phyloP scores from a whole-genome alignment of 2,797 vertebrate species.

The Onychomys torridus region DNA sequence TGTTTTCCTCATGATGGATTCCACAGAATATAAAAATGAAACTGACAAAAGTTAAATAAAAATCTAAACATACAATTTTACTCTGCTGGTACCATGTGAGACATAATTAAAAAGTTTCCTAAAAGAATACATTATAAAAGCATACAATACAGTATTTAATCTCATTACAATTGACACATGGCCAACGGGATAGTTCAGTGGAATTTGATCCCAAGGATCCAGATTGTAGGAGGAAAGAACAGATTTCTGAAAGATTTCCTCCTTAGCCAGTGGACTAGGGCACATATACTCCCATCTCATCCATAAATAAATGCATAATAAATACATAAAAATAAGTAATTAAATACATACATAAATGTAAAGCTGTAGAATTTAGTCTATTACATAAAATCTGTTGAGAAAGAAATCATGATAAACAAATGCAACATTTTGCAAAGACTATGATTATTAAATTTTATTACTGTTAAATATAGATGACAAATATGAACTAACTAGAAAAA shows the following conservation, averaged over 20 bases:
- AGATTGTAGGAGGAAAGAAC: background rate
- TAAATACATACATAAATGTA: background rate
- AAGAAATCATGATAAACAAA: background rate
- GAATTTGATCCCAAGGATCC: background rate
- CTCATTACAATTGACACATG: background rate
- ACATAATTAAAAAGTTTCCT: background rate
- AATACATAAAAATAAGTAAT: background rate
- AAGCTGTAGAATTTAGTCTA: background rate
- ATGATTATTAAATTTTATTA: background rate
- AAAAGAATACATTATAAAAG: slow-evolving; percentile 18
- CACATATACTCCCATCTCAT: background rate
- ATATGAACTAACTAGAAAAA: background rate
- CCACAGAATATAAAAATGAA: background rate
- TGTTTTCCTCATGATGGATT: background rate
- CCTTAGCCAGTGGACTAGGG: background rate
- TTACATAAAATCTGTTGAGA: background rate
- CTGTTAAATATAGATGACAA: background rate
- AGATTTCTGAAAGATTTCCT: background rate
- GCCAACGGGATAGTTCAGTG: background rate
- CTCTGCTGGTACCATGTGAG: background rate
- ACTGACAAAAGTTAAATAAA: background rate
- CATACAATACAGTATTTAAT: background rate
- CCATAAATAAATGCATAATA: background rate
- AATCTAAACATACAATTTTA: background rate
- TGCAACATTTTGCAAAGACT: background rate